phyloP scores from a whole-genome alignment of 2,113 vertebrate species.

The Eurystomus gularis region DNA sequence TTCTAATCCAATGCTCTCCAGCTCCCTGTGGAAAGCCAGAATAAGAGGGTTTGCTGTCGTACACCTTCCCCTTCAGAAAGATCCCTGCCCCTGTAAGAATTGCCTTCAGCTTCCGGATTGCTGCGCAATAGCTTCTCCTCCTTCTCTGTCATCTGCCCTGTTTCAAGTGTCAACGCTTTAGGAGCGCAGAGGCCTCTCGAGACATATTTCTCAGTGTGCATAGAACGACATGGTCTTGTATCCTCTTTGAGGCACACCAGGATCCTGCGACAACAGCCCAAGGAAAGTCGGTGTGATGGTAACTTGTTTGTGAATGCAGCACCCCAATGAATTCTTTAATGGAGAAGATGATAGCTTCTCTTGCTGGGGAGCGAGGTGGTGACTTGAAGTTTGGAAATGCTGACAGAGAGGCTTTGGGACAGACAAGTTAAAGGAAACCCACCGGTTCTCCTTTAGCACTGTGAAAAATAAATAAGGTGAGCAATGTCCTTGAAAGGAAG shows the following conservation, averaged over 20 bases:
- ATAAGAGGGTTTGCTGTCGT: neutral
- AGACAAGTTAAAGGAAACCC: neutral
- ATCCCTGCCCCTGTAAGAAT: neutral
- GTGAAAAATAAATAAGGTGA: neutral
- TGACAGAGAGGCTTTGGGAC: neutral
- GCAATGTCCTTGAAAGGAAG: neutral
- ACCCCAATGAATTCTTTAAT: neutral
- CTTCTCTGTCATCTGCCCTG: neutral
- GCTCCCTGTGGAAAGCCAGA: neutral
- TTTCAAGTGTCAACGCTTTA: neutral
- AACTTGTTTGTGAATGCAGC: neutral
- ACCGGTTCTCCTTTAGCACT: neutral
- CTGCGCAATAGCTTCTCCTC: neutral
- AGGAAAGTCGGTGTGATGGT: neutral
- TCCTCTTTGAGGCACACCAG: fast-evolving
- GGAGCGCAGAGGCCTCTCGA: neutral
- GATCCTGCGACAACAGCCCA: neutral
- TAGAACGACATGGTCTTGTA: neutral
- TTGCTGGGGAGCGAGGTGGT: neutral
- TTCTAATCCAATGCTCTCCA: neutral
- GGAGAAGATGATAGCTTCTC: neutral
- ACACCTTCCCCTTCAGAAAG: neutral
- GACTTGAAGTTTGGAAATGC: neutral
- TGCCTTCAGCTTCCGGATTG: neutral
- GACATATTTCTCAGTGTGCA: fast-evolving